Evolutionary conservation across 2,888 invertebrate genomes (phyloP).

Genomic region (Heliconius ismenius): DNA sequence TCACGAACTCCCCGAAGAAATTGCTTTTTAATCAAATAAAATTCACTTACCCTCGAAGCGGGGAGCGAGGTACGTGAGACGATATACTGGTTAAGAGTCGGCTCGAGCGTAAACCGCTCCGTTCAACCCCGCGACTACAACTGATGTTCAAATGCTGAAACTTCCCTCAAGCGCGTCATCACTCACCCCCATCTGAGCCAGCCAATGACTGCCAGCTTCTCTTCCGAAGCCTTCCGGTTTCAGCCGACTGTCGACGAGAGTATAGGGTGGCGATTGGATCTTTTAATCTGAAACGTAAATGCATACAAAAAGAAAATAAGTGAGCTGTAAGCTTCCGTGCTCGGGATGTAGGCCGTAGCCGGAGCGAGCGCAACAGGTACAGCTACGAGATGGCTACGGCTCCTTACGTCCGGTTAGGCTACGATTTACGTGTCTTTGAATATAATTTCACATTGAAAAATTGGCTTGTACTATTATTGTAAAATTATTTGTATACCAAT

Average conservation of each 20-base stretch:
- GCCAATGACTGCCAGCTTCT: slow-evolving; percentile 63
- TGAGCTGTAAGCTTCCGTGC: slow-evolving; percentile 65
- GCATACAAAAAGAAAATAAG: slow-evolving; percentile 78
- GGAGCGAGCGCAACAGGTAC: slow-evolving; percentile 69
- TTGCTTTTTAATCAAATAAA: slow-evolving; percentile 81
- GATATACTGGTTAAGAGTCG: slow-evolving; percentile 57
- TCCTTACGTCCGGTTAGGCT: slow-evolving; percentile 33
- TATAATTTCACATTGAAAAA: neutral
- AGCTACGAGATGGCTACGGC: slow-evolving; percentile 45
- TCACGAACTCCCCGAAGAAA: slow-evolving; percentile 66
- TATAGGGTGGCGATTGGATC: slow-evolving; percentile 76
- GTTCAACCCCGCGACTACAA: slow-evolving; percentile 71
- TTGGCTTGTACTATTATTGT: neutral
- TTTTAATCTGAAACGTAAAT: slow-evolving; percentile 81
- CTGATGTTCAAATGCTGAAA: slow-evolving; percentile 78
- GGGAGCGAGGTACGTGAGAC: slow-evolving; percentile 51
- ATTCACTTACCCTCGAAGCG: slow-evolving; percentile 76
- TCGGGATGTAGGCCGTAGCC: slow-evolving; percentile 59
- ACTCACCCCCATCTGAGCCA: slow-evolving; percentile 67
- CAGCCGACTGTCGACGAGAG: slow-evolving; percentile 64
- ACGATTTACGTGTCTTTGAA: neutral
- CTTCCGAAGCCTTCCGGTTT: slow-evolving; percentile 62
- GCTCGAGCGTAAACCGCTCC: slow-evolving; percentile 65
- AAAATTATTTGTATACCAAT: too few species aligned
- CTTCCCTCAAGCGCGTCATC: slow-evolving; percentile 77